A percentile compares a stretch with the other conserved stretches of the same genome.
Conservation (phyloP, 37 sponge, comb jelly and placozoan species). For the Halisarca cf. caerulea region DNA sequence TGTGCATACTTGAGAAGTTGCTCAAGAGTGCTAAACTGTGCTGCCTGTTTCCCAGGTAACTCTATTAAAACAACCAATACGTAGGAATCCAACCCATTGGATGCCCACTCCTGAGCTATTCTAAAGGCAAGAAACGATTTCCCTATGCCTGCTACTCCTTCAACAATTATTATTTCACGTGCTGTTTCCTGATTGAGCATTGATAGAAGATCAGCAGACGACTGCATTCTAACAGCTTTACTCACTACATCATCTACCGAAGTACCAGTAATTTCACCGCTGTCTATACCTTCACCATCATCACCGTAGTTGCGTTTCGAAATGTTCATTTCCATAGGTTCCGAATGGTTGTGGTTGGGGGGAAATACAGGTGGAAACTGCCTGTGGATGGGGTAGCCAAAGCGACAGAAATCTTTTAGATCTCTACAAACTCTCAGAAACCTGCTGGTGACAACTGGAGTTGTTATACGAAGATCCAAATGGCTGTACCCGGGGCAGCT, state of each 20-base stretch:
- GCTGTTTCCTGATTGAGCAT: background rate
- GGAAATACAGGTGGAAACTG: background rate
- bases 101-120: conserved; percentile 1
- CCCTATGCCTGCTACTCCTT: conserved; percentile 29
- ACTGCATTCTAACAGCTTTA: background rate
- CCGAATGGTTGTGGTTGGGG: background rate
- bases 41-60: background rate
- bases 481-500: background rate
- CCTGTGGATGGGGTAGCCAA: background rate
- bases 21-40: background rate
- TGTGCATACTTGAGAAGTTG: background rate
- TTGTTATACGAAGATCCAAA: background rate
- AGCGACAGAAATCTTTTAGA: background rate
- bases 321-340: background rate
- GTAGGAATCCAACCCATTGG: background rate
- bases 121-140: conserved; percentile 5
- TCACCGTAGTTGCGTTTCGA: background rate
- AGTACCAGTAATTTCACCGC: background rate
- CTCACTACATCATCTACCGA: background rate
- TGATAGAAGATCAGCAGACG: background rate
- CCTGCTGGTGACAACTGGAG: background rate
- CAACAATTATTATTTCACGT: conserved; percentile 15
- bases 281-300: background rate
- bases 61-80: background rate
- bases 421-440: background rate